Base-by-base conservation (phyloP, 1,140 invertebrate species). In the Notospermus geniculatus region DNA sequence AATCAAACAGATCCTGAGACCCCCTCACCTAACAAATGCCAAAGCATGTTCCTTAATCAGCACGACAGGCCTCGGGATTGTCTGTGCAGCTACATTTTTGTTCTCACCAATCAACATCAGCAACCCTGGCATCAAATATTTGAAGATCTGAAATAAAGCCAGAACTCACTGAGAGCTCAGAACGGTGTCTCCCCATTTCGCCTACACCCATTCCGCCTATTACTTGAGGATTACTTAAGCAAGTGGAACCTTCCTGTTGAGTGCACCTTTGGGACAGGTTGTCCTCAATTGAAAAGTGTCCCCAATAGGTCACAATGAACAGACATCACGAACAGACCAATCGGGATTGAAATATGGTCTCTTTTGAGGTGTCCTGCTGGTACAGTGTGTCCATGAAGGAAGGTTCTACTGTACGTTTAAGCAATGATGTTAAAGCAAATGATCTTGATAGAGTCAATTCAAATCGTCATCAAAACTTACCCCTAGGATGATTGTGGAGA, bases 21-120 rank as follows among this genome's bases (percentile, higher is more conserved):
- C 39, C 11, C 27, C 58, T 53, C 63, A 77, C 73, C 81, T 77
- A 0, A 87, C 67, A 71, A 87, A 88, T 17, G 71, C 63, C 15
- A 86, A 67, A 28, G 81, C 75, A 50, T 84, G 81, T 15, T 87
- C 83, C 59, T 81, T 80, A 1, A 85, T 64, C 1, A 81, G 67
- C 23, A 68, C 63, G 1, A 82, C 61, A 32, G 78, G 73, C 59
- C 81, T 84, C 0, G 73, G 52, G 22, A 83, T 76, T 5, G 82
- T 72, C 36, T 82, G 76, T 4, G 77, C 66, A 11, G 79, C 73
- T 28, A 75, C 74, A 28, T 72, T 58, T 52, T 74, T 71, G 25
- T 71, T 73, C 19, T 72, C 62, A 1, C 65, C 69, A 30, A 71
- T 63, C 56, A 74, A 68, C 69, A 84, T 77, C 15, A 86, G 63